Evolutionary conservation across 2,888 invertebrate genomes (phyloP).

Genomic region (Trachelus troglodyta): DNA sequence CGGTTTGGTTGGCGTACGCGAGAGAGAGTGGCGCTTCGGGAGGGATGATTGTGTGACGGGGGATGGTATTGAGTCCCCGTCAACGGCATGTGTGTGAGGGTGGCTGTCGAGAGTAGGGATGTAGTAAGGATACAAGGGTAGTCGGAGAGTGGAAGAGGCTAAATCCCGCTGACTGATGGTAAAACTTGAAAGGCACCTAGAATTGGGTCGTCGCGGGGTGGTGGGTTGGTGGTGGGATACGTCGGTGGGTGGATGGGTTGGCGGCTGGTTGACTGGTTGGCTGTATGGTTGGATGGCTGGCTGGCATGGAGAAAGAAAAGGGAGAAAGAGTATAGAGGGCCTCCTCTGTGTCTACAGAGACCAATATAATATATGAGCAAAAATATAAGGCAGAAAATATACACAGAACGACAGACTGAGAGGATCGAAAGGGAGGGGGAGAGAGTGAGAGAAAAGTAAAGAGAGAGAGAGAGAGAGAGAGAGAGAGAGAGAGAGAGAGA

Average conservation of each 20-base stretch:
- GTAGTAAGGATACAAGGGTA: not conserved
- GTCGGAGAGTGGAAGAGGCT: slow-evolving; percentile 25
- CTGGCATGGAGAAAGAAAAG: not conserved
- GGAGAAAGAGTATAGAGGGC: slow-evolving; percentile 24
- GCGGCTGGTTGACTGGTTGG: not conserved
- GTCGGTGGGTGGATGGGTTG: not conserved
- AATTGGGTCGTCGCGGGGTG: slow-evolving; percentile 44
- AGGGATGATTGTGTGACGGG: slow-evolving; percentile 37
- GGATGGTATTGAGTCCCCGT: slow-evolving; percentile 40
- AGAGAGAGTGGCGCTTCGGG: slow-evolving; percentile 23
- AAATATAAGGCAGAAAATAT: slow-evolving; percentile 34
- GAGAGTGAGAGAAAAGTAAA: not conserved
- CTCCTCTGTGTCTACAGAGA: slow-evolving; percentile 35
- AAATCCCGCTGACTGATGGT: slow-evolving; percentile 46
- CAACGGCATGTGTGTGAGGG: slow-evolving; percentile 31
- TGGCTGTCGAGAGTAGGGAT: not conserved
- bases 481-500: not conserved
- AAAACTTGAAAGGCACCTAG: slow-evolving; percentile 46
- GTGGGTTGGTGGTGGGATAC: slow-evolving; percentile 22
- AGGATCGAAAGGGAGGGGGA: not conserved
- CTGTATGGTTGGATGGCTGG: not conserved
- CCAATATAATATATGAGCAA: slow-evolving; percentile 40
- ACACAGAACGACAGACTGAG: slow-evolving; percentile 12
- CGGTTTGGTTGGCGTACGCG: slow-evolving; percentile 11
- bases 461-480: not conserved